Conservation (phyloP, 2,888 invertebrate species). For the Coenonympha glycerion region DNA sequence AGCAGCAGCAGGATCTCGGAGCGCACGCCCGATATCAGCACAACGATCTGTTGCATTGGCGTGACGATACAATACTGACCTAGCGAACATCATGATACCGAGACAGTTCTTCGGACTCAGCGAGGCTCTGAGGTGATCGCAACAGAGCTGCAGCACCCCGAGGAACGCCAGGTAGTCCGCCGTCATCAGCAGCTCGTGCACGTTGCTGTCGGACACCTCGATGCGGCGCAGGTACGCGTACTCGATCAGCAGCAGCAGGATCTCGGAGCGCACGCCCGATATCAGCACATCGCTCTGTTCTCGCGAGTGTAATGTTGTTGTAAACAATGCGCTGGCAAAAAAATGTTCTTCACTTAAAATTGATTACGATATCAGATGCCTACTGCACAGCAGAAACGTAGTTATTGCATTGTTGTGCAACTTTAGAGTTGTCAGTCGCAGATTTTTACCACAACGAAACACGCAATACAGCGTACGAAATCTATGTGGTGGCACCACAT, state of each 20-base stretch:
- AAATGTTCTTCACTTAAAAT: neutral
- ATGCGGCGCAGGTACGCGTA: constrained; percentile 90
- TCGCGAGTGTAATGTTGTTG: constrained; percentile 83
- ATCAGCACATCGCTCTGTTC: constrained; percentile 82
- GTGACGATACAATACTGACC: constrained; percentile 63
- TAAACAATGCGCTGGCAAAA: constrained; percentile 82
- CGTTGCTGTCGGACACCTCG: constrained; percentile 84
- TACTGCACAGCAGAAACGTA: no score
- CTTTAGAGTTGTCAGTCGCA: no score
- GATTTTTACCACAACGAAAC: no score
- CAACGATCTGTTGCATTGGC: constrained; percentile 81
- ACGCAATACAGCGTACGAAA: no score
- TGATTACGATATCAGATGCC: no score
- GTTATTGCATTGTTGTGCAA: no score
- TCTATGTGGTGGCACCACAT: no score
- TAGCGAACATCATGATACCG: constrained; percentile 88
- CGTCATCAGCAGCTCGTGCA: constrained; percentile 86
- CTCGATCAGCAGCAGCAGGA: constrained; percentile 86
- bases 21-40: constrained; percentile 85
- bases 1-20: constrained; percentile 85
- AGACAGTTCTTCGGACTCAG: constrained; percentile 87
- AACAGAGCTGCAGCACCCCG: constrained; percentile 87
- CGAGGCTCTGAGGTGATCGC: constrained; percentile 81
- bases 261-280: constrained; percentile 84
- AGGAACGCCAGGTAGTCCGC: constrained; percentile 92